These are phyloP conservation scores for Chloromyia formosa DNA, from an alignment of 2,888 invertebrate genomes.

Conservation along the genomic window DNA sequence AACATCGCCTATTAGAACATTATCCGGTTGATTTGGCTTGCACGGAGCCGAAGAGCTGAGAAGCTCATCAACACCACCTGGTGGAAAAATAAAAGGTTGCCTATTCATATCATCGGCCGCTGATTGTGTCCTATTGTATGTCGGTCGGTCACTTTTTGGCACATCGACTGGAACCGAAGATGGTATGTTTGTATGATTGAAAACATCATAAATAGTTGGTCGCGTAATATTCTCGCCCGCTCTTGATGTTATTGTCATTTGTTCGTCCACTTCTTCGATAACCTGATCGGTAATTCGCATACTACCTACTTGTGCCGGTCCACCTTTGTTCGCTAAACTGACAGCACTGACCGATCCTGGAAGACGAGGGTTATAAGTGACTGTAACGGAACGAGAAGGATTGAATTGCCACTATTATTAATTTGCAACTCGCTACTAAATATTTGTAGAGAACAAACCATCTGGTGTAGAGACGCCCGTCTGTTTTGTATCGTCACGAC, in stretches of 20 bases:
- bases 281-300: constrained; percentile 77
- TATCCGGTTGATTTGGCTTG: constrained; percentile 51
- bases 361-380: constrained; percentile 55
- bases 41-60: constrained; percentile 61
- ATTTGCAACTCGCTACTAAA: constrained; percentile 22
- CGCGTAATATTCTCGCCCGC: constrained; percentile 65
- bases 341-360: constrained; percentile 62
- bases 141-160: constrained; percentile 63
- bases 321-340: constrained; percentile 54
- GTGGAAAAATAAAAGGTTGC: constrained; percentile 56
- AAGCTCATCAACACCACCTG: constrained; percentile 61
- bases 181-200: constrained; percentile 65
- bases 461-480: constrained; percentile 61
- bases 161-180: constrained; percentile 74
- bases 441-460: constrained; percentile 32
- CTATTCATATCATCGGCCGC: constrained; percentile 55
- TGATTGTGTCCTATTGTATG: constrained; percentile 59
- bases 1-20: constrained; percentile 48
- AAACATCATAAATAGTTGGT: constrained; percentile 73
- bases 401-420: background rate
- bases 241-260: constrained; percentile 80
- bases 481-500: constrained; percentile 72
- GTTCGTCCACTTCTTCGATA: constrained; percentile 83
- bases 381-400: constrained; percentile 23
- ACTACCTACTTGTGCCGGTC: constrained; percentile 57